Percentiles rank a stretch among this genome's conserved stretches.
These are phyloP conservation scores for Amphimallon solstitiale DNA, from an alignment of 2,888 invertebrate species.

Conservation along the genomic window DNA sequence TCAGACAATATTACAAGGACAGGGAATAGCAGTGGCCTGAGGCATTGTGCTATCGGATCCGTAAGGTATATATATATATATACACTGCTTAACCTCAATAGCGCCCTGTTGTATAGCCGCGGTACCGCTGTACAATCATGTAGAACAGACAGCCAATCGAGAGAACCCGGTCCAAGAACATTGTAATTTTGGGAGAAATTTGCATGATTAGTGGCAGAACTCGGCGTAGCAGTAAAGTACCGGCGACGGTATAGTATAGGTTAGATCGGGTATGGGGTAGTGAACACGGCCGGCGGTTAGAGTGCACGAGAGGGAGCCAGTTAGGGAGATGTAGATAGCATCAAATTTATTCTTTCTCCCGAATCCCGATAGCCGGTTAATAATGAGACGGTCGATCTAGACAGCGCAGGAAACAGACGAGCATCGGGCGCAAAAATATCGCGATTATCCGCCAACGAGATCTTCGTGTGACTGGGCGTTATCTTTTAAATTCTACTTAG, in stretches of 20 bases:
- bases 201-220: conserved; percentile 38
- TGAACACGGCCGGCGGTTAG: background rate
- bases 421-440: too few relatives aligned
- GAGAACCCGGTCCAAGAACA: conserved; percentile 26
- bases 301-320: background rate
- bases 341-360: conserved; percentile 24
- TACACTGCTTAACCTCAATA: conserved; percentile 24
- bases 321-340: conserved; percentile 7
- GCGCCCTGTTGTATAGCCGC: conserved; percentile 20
- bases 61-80: too few relatives aligned
- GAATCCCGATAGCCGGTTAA: conserved; percentile 25
- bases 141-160: conserved; percentile 34
- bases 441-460: too few relatives aligned
- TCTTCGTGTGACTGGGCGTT: too few relatives aligned
- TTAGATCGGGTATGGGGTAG: background rate
- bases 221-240: background rate
- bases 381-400: background rate
- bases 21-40: background rate
- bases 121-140: conserved; percentile 36
- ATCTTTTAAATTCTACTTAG: too few relatives aligned
- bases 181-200: conserved; percentile 37
- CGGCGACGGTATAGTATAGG: conserved; percentile 2
- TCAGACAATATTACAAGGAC: background rate
- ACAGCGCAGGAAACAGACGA: too few relatives aligned
- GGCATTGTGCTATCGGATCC: conserved; percentile 10